A percentile compares a stretch with the other conserved stretches of the same genome.
Evolutionary conservation across 92 coral and sea anemone genomes (phyloP).

Genomic region (Epizoanthus ramosus): DNA sequence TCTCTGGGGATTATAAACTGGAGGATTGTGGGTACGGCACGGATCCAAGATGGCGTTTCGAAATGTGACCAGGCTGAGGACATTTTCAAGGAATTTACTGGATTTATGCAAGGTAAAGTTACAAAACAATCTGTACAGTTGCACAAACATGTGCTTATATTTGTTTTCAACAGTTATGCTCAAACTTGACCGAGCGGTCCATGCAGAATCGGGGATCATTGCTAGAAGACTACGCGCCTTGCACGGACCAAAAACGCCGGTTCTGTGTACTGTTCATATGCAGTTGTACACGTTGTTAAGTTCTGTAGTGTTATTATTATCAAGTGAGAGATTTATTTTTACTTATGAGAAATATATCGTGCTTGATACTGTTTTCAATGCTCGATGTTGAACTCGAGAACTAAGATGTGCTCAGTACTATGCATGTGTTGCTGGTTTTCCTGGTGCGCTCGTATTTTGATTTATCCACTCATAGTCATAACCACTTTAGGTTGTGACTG

Average conservation of each 20-base stretch:
- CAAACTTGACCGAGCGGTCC: not conserved
- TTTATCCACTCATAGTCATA: too few species aligned
- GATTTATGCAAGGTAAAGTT: conserved; percentile 72
- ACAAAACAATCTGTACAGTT: not conserved
- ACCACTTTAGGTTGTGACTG: too few species aligned
- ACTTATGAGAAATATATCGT: not conserved
- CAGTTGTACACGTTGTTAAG: not conserved
- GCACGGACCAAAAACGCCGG: conserved; percentile 13
- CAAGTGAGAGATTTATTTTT: not conserved
- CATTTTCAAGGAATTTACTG: conserved; percentile 73
- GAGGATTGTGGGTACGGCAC: conserved; percentile 65
- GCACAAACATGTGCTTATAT: not conserved
- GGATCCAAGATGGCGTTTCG: conserved; percentile 98
- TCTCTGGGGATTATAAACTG: conserved; percentile 30
- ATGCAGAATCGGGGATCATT: not conserved
- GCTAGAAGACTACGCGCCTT: not conserved
- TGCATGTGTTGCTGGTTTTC: too few species aligned
- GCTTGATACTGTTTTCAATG: not conserved
- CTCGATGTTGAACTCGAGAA: too few species aligned
- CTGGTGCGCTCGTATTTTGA: too few species aligned
- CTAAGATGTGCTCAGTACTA: too few species aligned
- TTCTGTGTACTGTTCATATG: not conserved
- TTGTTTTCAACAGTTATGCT: not conserved
- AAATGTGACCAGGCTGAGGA: conserved; percentile 74
- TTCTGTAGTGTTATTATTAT: not conserved